A percentile compares a stretch with the other conserved stretches of the same genome.
Conservation (phyloP, 2,888 invertebrate genomes). For the Carterocephalus palaemon region DNA sequence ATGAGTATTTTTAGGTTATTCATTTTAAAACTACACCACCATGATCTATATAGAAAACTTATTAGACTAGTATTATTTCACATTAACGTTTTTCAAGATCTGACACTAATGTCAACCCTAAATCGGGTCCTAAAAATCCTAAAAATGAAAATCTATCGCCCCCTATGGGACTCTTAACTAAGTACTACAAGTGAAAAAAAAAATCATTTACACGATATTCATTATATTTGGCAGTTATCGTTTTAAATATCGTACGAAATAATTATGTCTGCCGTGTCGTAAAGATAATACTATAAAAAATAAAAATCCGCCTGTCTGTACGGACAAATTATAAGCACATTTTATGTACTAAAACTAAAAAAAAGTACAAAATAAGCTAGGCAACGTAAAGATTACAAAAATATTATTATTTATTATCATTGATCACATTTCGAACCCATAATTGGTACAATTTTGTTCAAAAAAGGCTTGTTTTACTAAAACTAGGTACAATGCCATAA, state of each 20-base stretch:
- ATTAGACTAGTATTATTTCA: conserved; percentile 36
- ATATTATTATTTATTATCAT: conserved; percentile 51
- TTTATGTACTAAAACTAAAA: conserved; percentile 45
- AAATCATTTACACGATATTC: conserved; percentile 39
- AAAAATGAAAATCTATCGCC: conserved; percentile 32
- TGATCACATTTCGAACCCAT: conserved; percentile 53
- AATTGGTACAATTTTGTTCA: conserved; percentile 34
- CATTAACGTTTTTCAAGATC: conserved; percentile 35
- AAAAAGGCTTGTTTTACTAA: conserved; percentile 17
- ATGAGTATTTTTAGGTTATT: conserved; percentile 19
- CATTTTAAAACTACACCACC: conserved; percentile 23
- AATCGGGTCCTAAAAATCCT: conserved; percentile 33
- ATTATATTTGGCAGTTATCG: conserved; percentile 43
- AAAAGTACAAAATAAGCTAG: conserved; percentile 63
- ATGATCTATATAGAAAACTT: conserved; percentile 21
- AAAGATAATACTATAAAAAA: conserved; percentile 47
- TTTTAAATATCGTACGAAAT: conserved; percentile 28
- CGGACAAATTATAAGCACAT: conserved; percentile 48
- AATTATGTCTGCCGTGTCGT: conserved; percentile 41
- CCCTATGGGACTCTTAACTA: conserved; percentile 34
- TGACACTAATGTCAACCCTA: conserved; percentile 41
- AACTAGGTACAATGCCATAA: conserved; percentile 16
- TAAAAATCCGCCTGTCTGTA: conserved; percentile 37
- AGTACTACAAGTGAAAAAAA: conserved; percentile 43
- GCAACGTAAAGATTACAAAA: conserved; percentile 63